Evolutionary conservation across 2,113 vertebrate species (phyloP), one percentile per base, ranked within the genome.

Genomic region (Thalassoma bifasciatum): DNA sequence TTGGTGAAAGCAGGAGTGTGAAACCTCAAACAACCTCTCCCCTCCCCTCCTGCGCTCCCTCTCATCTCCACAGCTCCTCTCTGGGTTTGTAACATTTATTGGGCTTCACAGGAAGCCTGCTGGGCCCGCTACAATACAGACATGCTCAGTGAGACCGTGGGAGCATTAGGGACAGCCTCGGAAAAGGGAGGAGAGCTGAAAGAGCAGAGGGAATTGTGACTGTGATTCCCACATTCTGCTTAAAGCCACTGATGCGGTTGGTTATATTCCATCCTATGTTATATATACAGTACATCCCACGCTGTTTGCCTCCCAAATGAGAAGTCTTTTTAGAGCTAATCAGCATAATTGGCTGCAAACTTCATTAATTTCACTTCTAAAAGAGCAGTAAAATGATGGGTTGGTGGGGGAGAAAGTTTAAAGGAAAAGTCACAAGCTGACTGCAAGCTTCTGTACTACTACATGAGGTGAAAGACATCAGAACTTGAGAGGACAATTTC

Each of bases 161-260:
- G 75, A 76, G 52, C 59, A 40, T 66, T 53, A 47, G 53, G 74
- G 61, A 72, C 58, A 42, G 65, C 23, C 65, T 47, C 72, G 65
- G 69, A 75, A 44, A 9, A 47, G 21, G 50, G 61, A 72, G 37
- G 30, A 64, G 47, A 67, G 47, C 51, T 36, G 37, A 61, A 40
- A 26, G 40, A 47, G 65, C n/a, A 30, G 46, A 46, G 71, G 76
- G 50, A 75, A 71, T 60, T 81, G 53, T 52, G 51, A 46, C 58
- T 72, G 4, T 19, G 46, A 75, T 85, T 84, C 82, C 73, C 79
- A 86, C 70, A 77, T 82, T 83, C 77, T 57, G 68, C 83, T 81
- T 64, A 40, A 78, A 87, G 80, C 80, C 47, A 77, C 77, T 72
- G 54, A 66, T 62, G 26, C 24, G 8, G 21, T 57, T 70, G 62